Evolutionary conservation across 2,113 vertebrate genomes (phyloP).

Genomic region (Edolisoma coerulescens): DNA sequence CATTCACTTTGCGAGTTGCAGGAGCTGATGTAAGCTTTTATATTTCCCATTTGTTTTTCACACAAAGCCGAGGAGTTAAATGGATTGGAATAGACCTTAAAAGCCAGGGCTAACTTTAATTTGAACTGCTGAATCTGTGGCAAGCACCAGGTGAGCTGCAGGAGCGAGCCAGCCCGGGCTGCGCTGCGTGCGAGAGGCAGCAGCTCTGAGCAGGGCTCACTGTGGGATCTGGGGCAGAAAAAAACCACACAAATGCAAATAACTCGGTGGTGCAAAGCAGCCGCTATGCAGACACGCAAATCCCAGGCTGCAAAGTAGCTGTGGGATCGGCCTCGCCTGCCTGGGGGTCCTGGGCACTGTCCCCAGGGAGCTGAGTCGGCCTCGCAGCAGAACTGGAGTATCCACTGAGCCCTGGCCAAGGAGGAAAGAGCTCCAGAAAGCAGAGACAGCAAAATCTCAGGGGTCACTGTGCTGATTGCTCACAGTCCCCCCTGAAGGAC

Average conservation of each 20-base stretch:
- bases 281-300: not conserved
- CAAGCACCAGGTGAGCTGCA: not conserved
- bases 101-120: not conserved
- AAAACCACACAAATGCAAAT: not conserved
- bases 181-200: not conserved
- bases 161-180: not conserved
- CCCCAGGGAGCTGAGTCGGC: not conserved
- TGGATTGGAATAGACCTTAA: conserved; percentile 11
- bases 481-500: not conserved
- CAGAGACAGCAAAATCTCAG: not conserved
- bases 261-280: not conserved
- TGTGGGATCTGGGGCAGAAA: not conserved
- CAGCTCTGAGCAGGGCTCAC: not conserved
- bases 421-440: not conserved
- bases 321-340: not conserved
- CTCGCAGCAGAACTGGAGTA: not conserved
- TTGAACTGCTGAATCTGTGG: not conserved
- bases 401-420: not conserved
- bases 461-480: not conserved
- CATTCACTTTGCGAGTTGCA: not conserved
- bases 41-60: conserved; percentile 7
- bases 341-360: not conserved
- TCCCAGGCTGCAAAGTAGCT: not conserved
- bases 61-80: conserved; percentile 16
- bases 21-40: conserved; percentile 8